Base-by-base conservation (phyloP, 2,113 vertebrate genomes). In the Thunnus maccoyii region DNA sequence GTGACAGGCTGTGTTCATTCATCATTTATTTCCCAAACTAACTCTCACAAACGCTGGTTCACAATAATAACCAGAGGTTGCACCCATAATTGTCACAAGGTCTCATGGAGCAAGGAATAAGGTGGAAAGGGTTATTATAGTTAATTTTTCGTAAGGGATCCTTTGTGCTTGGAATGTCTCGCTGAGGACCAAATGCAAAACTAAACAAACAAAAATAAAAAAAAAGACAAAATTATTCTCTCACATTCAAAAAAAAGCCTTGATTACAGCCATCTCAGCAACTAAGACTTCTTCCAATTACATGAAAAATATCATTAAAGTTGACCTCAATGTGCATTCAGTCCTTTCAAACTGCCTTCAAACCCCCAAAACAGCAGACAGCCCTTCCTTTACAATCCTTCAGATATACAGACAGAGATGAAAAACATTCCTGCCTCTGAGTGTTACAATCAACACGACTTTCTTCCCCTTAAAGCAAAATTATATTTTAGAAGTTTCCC, bases 161-260 rank as follows among this genome's bases (percentile, higher is more conserved):
- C 6, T 76, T 58, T 80, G 81, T 78, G 76, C 80, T 70, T 76
- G 72, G 81, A 86, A 90, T 72, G 77, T 84, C 63, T 83, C 30
- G 12, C 14, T 75, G 62, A 70, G 74, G 51, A 72, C 30, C 48
- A 72, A 64, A 82, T 47, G 25, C 51, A 51, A 78, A 78, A 56
- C 30, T 30, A 5, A 68, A 32, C 1, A 36, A 22, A 76, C 15
- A 12, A 27, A 54, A 25, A 44, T 22, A 50, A 0, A 48, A 16
- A 25, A 63, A 44, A 55, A 48, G 54, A 65, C 2, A 61, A 6
- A 4, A 52, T 18, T 7, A 32, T 63, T 56, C 32, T 47, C 41
- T 76, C 73, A 83, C 85, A 89, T 86, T 16, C 78, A 84, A 64
- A 72, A 63, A 80, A 77, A 73, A 68, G 7, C 48, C 65, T 75